Evolutionary conservation across 2,797 vertebrate species (phyloP).

Genomic region (Phoxinus dragarum): DNA sequence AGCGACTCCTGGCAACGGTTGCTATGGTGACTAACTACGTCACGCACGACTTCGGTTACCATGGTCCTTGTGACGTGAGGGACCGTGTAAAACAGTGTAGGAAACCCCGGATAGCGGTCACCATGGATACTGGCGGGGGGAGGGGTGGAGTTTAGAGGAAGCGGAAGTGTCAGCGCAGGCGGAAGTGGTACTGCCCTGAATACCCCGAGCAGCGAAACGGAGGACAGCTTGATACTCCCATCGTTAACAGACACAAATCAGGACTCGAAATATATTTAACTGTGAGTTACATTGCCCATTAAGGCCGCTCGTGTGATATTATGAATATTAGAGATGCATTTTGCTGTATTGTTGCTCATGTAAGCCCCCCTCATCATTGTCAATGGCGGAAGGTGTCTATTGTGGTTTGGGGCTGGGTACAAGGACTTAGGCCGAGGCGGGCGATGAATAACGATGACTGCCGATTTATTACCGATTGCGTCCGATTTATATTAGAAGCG

Average conservation of each 20-base stretch:
- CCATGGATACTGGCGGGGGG: constrained; percentile 77
- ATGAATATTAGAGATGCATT: background rate
- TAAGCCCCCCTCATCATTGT: constrained; percentile 63
- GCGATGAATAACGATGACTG: constrained; percentile 56
- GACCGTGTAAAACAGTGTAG: constrained; percentile 74
- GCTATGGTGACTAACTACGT: constrained; percentile 79
- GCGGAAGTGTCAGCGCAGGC: constrained; percentile 88
- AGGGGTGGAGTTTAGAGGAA: constrained; percentile 83
- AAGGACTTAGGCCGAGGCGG: constrained; percentile 77
- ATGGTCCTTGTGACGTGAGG: constrained; percentile 81
- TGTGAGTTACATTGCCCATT: constrained; percentile 74
- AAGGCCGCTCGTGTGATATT: constrained; percentile 31
- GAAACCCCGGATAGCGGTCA: constrained; percentile 78
- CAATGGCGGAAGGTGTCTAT: constrained; percentile 78
- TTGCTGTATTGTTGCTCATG: constrained; percentile 28
- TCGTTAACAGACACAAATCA: constrained; percentile 78
- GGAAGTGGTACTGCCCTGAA: constrained; percentile 90
- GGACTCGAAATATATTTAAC: constrained; percentile 75
- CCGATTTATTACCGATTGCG: background rate
- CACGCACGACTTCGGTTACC: constrained; percentile 75
- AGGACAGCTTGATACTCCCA: constrained; percentile 80
- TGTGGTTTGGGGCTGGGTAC: constrained; percentile 78
- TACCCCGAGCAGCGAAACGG: constrained; percentile 81
- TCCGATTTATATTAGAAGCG: background rate
- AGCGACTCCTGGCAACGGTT: constrained; percentile 78